Evolutionary conservation across 2,888 invertebrate species (phyloP).

Genomic region (Keiferia lycopersicella): DNA sequence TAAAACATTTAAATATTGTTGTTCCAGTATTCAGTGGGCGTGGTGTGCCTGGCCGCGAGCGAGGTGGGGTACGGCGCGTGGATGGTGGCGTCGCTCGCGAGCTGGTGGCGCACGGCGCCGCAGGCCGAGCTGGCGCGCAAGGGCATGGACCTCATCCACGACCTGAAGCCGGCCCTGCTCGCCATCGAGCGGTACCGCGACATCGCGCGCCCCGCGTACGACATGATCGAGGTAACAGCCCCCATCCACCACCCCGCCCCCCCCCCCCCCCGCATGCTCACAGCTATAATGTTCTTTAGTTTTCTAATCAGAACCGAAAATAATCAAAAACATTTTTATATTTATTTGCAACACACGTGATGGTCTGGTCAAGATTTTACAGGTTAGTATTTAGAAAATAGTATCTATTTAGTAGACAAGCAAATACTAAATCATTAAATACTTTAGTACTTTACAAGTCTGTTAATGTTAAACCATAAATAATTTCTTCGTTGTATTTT

Average conservation of each 20-base stretch:
- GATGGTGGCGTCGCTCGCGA: constrained; percentile 70
- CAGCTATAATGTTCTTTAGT: too few species aligned
- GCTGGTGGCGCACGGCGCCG: constrained; percentile 71
- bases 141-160: constrained; percentile 70
- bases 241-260: not conserved
- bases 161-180: constrained; percentile 73
- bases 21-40: constrained; percentile 63
- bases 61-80: constrained; percentile 74
- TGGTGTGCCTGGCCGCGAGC: constrained; percentile 63
- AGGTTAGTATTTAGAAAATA: not conserved
- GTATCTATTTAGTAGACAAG: not conserved
- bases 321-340: too few species aligned
- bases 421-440: not conserved
- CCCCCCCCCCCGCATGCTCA: not conserved
- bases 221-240: constrained; percentile 65
- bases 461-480: not conserved
- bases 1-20: constrained; percentile 8
- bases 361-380: too few species aligned
- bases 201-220: constrained; percentile 64
- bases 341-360: too few species aligned
- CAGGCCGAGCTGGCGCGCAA: constrained; percentile 73
- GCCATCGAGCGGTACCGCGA: constrained; percentile 69
- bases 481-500: constrained; percentile 30
- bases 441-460: too few species aligned
- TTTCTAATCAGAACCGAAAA: constrained; percentile 7